A percentile compares a stretch with the other conserved stretches of the same genome.
These are phyloP conservation scores for Sebastes ruberrimus DNA, from an alignment of 2,797 vertebrate species.

Conservation along the genomic window DNA sequence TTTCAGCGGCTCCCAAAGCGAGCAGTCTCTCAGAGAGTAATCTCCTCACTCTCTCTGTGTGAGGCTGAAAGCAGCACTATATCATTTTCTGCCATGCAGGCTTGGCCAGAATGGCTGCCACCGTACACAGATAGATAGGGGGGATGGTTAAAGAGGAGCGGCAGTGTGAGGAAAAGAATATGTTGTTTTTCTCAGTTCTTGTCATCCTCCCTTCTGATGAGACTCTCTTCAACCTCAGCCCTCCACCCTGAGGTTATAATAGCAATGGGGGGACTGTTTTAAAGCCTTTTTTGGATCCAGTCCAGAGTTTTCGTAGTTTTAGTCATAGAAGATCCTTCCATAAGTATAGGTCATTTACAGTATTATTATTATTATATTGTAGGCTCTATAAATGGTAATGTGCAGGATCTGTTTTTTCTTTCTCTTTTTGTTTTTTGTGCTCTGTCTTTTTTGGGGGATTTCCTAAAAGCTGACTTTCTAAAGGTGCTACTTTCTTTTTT, in stretches of 20 bases:
- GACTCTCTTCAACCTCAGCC: conserved; percentile 33
- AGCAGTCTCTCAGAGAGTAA: conserved; percentile 53
- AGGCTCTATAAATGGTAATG: background rate
- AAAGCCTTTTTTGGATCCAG: background rate
- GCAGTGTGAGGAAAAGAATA: conserved; percentile 46
- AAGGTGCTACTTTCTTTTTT: background rate
- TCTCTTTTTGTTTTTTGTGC: background rate
- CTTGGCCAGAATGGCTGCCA: conserved; percentile 50
- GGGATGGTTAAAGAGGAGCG: conserved; percentile 48
- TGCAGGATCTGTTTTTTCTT: background rate
- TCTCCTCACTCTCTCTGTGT: conserved; percentile 47
- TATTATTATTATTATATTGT: background rate
- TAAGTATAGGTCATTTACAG: background rate
- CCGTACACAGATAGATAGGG: conserved; percentile 31
- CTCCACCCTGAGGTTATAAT: conserved; percentile 27
- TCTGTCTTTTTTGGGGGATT: background rate
- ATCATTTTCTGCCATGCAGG: conserved; percentile 59
- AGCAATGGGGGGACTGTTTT: conserved; percentile 2
- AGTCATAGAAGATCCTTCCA: background rate
- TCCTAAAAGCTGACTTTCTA: background rate
- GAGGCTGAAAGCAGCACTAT: conserved; percentile 61
- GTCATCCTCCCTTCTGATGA: conserved; percentile 41
- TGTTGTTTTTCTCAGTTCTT: conserved; percentile 47
- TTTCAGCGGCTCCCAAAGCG: conserved; percentile 56
- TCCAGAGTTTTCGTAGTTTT: background rate